phyloP scores from a whole-genome alignment of 2,113 vertebrate species.

The Chaetodon auriga region DNA sequence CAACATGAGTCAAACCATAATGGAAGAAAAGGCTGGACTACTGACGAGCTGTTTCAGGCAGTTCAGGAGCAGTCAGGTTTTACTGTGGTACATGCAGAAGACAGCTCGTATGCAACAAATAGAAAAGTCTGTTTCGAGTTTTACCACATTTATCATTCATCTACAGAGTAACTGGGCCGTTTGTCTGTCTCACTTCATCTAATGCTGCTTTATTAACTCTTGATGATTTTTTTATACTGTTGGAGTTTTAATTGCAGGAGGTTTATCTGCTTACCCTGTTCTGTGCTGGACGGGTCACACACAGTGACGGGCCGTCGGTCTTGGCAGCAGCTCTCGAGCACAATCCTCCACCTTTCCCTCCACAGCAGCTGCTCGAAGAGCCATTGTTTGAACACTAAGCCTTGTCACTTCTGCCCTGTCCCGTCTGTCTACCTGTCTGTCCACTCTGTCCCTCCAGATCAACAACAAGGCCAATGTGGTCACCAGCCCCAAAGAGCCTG shows the following conservation, averaged over 20 bases:
- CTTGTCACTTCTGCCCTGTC: slow-evolving; percentile 72
- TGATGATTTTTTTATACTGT: background rate
- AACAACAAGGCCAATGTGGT: slow-evolving; percentile 99
- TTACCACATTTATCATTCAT: slow-evolving; percentile 18
- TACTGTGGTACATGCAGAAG: no score
- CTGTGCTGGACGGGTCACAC: background rate
- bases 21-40: no score
- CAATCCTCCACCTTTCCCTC: slow-evolving; percentile 31
- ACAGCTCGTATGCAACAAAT: no score
- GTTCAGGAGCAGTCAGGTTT: no score
- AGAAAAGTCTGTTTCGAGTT: background rate
- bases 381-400: slow-evolving; percentile 64
- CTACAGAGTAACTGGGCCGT: slow-evolving; percentile 18
- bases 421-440: slow-evolving; percentile 68
- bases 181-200: background rate
- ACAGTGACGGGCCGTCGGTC: background rate
- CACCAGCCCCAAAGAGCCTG: slow-evolving; percentile 97
- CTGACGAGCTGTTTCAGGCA: no score
- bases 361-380: slow-evolving; percentile 49
- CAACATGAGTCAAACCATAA: no score
- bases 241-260: background rate
- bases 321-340: background rate
- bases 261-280: slow-evolving; percentile 1
- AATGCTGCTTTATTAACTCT: background rate
- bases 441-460: slow-evolving; percentile 92